Evolutionary conservation across 1,140 invertebrate species (phyloP).

Genomic region (Philotrypesis tridentata): DNA sequence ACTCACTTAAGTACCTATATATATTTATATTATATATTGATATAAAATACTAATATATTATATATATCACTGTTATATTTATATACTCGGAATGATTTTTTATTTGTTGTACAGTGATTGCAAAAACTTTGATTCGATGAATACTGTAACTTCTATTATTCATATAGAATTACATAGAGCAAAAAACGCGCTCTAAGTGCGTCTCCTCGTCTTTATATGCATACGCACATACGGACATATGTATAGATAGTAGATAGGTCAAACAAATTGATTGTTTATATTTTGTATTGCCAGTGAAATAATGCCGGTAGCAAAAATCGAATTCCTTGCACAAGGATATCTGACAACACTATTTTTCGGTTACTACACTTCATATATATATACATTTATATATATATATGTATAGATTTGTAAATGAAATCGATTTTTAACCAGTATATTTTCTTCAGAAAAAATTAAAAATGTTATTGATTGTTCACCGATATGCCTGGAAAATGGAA

Average conservation of each 20-base stretch:
- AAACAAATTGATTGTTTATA: conserved; percentile 73
- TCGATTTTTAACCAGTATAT: background rate
- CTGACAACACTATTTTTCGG: background rate
- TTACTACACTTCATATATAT: background rate
- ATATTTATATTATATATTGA: conserved; percentile 39
- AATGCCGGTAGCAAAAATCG: conserved; percentile 63
- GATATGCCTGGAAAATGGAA: conserved; percentile 21
- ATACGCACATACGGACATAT: conserved; percentile 70
- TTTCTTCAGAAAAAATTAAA: background rate
- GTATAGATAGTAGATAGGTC: conserved; percentile 73
- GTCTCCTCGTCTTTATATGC: conserved; percentile 61
- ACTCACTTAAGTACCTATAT: conserved; percentile 39
- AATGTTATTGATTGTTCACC: background rate
- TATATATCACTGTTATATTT: conserved; percentile 64
- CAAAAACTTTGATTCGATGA: conserved; percentile 63
- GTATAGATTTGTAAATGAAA: too few species aligned
- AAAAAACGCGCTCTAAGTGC: conserved; percentile 30
- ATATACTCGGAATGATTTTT: conserved; percentile 55
- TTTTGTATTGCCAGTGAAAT: conserved; percentile 65
- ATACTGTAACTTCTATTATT: conserved; percentile 54
- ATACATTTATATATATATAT: too few species aligned
- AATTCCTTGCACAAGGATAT: conserved; percentile 55
- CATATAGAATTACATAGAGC: conserved; percentile 47
- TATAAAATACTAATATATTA: conserved; percentile 54
- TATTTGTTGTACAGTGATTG: conserved; percentile 61